Base-by-base conservation (phyloP, 1,140 invertebrate genomes). In the Drosophila punjabiensis region DNA sequence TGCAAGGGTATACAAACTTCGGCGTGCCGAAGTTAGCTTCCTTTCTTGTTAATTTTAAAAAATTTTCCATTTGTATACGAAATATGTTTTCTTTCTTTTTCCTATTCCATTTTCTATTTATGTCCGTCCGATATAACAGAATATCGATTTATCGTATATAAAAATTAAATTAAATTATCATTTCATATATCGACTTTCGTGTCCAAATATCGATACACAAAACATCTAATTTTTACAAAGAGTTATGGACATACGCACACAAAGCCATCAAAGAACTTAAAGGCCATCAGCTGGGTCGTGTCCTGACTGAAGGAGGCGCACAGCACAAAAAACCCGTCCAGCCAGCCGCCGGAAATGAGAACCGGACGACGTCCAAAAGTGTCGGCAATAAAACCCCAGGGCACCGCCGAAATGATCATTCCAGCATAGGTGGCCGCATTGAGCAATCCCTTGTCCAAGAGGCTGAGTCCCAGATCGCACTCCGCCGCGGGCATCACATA, bases 301-400 rank as follows among this genome's bases (percentile, higher is more conserved):
- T 94, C 95, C 87, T 96, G 96, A 24, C 96, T 95, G 20, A 96
- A 93, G 37, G 96, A 95, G 6, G 95, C 95, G 0, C 95, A 78
- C 5, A 97, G 76, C 20, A 96, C 96, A 41, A 95, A 95, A 4
- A 97, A 75, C 3, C 95, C 95, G 70, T 97, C 95, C 0, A 95
- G 89, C 39, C 96, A 93, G 78, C 96, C 96, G 1, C 96, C 96
- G 75, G 94, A 95, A 20, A 97, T 79, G 48, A 98, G 93, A 32
- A 97, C 94, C 32, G 94, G 93, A 48, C 95, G 94, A 7, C 97
- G 94, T 0, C 97, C 97, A n/a, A 96, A 93, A 0, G 95, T 95
- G 85, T 98, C 97, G 0, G 96, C 96, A 8, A 97, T 83, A 64
- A 96, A 97, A 7, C 97, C 97, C 97, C 97, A 98, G 6, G 97